phyloP scores from a whole-genome alignment of 2,113 vertebrate genomes.

The Solenodon paradoxus region DNA sequence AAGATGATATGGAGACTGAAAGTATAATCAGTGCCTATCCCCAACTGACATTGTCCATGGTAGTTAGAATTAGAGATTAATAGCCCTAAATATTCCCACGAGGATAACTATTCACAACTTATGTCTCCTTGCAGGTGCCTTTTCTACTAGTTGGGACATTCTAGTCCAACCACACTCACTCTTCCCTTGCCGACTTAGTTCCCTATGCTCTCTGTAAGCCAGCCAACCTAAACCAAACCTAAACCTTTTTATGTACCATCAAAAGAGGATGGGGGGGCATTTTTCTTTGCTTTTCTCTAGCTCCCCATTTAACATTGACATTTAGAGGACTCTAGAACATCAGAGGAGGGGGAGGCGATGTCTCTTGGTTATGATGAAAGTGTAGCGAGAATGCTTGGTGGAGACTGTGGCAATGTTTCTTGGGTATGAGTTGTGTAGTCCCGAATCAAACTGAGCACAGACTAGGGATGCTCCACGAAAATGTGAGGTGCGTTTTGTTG shows the following conservation, averaged over 20 bases:
- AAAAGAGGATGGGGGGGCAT: background rate
- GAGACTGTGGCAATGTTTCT: background rate
- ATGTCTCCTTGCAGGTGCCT: background rate
- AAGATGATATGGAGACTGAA: background rate
- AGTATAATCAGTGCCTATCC: background rate
- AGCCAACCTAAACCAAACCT: background rate
- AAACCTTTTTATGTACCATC: background rate
- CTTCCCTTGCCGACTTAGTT: background rate
- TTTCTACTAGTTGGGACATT: background rate
- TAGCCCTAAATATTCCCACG: background rate
- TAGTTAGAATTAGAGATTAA: too few species aligned
- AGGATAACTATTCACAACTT: background rate
- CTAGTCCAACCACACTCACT: fast-evolving
- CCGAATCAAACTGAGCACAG: background rate
- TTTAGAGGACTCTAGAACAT: background rate
- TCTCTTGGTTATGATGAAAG: too few species aligned
- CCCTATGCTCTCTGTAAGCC: fast-evolving
- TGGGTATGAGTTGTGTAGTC: background rate
- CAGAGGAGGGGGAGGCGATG: too few species aligned
- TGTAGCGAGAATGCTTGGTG: fast-evolving
- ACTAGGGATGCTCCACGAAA: background rate
- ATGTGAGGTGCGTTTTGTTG: background rate
- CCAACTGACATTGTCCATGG: background rate
- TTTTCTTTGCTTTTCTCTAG: background rate
- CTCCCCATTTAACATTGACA: background rate